Conservation (phyloP, 2,888 invertebrate genomes). For the Synanthedon formicaeformis region DNA sequence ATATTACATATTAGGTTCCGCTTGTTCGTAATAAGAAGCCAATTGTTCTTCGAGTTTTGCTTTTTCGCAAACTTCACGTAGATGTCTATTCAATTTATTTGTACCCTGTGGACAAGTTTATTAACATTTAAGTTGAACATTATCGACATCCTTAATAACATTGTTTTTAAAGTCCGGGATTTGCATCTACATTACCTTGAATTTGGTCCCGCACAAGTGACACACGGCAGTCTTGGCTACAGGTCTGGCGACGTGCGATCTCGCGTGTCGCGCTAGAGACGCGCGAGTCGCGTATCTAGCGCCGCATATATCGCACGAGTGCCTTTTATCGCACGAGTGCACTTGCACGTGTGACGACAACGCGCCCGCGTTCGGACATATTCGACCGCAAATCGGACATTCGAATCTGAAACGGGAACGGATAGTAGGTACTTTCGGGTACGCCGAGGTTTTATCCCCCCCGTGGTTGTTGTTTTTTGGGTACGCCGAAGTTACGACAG, state of each 20-base stretch:
- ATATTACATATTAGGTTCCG: neutral
- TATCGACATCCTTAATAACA: too few species aligned
- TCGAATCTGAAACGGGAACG: conserved; percentile 25
- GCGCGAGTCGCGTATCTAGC: conserved; percentile 25
- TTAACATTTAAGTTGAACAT: too few species aligned
- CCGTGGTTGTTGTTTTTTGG: too few species aligned
- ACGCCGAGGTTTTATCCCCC: too few species aligned
- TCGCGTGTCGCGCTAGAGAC: conserved; percentile 24
- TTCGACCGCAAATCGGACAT: conserved; percentile 32
- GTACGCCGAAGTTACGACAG: too few species aligned
- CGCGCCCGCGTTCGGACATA: conserved; percentile 25
- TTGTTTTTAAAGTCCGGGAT: too few species aligned
- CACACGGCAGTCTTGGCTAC: conserved; percentile 24
- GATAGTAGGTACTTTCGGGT: neutral
- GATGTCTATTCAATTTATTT: conserved; percentile 45
- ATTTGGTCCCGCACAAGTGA: conserved; percentile 40
- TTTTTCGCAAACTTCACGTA: conserved; percentile 51
- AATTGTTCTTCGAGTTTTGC: conserved; percentile 36
- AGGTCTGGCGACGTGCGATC: conserved; percentile 11
- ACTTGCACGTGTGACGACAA: conserved; percentile 27
- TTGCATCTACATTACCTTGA: conserved; percentile 30
- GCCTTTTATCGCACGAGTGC: conserved; percentile 20
- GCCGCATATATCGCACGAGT: conserved; percentile 23
- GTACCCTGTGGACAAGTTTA: conserved; percentile 26
- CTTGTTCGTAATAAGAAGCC: conserved; percentile 20